Evolutionary conservation across 2,113 vertebrate species (phyloP).

Genomic region (Thomomys bottae): DNA sequence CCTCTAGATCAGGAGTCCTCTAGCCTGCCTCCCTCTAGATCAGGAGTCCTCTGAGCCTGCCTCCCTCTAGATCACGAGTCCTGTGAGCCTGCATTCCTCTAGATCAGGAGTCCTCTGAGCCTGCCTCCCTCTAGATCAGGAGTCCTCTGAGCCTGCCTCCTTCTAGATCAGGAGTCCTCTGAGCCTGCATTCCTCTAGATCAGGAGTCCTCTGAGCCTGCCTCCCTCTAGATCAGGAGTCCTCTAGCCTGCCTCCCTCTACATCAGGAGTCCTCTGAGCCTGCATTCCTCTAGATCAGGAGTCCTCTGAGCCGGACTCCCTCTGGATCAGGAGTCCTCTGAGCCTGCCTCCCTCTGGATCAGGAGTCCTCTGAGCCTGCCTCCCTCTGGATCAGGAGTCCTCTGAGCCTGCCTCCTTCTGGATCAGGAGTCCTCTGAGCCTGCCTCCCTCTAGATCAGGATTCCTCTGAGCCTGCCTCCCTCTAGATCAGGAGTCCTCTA

Average conservation of each 20-base stretch:
- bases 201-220: not conserved
- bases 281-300: accelerated
- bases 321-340: not conserved
- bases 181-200: accelerated
- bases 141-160: too few species aligned
- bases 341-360: accelerated
- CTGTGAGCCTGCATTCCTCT: too few species aligned
- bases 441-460: too few species aligned
- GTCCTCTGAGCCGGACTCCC: too few species aligned
- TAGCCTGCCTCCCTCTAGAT: too few species aligned
- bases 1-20: accelerated
- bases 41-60: not conserved
- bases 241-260: too few species aligned
- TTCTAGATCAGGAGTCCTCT: not conserved
- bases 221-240: accelerated
- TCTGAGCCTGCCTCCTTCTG: accelerated
- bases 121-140: accelerated
- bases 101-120: not conserved
- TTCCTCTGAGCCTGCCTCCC: not conserved
- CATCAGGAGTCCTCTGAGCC: not conserved
- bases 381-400: too few species aligned
- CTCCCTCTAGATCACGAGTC: accelerated
- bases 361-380: too few species aligned
- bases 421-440: not conserved
- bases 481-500: not conserved